Conservation (phyloP, 2,888 invertebrate genomes). For the Ectropis crepuscularia region DNA sequence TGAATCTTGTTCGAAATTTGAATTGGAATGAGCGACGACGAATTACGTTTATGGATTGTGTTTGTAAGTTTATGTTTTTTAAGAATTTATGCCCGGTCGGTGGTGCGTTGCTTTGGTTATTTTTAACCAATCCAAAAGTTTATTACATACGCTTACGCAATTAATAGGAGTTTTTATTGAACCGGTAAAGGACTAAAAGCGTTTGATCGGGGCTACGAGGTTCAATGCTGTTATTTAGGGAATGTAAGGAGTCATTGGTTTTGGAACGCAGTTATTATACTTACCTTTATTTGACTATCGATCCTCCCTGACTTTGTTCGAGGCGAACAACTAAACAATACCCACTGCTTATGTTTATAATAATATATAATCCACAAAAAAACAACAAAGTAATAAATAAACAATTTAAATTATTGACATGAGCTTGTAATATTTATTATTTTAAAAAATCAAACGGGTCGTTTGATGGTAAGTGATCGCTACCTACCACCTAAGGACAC, state of each 20-base stretch:
- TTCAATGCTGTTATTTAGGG: slow-evolving; percentile 56
- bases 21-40: slow-evolving; percentile 43
- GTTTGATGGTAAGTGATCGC: no score
- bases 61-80: slow-evolving; percentile 79
- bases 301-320: not conserved
- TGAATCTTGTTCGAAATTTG: slow-evolving; percentile 53
- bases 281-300: not conserved
- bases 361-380: not conserved
- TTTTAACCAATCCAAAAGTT: slow-evolving; percentile 82
- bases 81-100: slow-evolving; percentile 78
- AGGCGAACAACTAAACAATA: no score
- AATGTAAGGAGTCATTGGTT: slow-evolving; percentile 43
- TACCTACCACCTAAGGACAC: no score
- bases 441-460: no score
- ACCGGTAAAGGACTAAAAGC: slow-evolving; percentile 79
- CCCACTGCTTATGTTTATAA: no score
- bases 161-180: slow-evolving; percentile 83
- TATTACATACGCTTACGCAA: slow-evolving; percentile 82
- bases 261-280: slow-evolving; percentile 18
- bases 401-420: no score
- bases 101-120: slow-evolving; percentile 73
- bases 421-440: no score
- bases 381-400: not conserved
- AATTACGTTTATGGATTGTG: slow-evolving; percentile 51
- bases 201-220: slow-evolving; percentile 66